Conservation (phyloP, 2,113 vertebrate genomes). For the Lichenostomus cassidix region DNA sequence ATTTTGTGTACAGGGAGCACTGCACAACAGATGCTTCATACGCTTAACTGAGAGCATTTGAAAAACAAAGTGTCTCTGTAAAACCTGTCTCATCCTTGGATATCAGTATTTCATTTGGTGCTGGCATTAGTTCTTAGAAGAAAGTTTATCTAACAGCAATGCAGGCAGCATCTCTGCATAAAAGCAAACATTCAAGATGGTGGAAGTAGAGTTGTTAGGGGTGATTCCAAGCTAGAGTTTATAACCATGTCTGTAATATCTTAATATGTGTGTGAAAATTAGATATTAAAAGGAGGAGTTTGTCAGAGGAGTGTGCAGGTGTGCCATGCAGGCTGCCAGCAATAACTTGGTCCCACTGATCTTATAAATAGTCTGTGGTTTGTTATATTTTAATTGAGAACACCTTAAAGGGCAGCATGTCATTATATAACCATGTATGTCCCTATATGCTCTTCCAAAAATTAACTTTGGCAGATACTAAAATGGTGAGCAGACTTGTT, state of each 20-base stretch:
- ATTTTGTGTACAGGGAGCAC: neutral
- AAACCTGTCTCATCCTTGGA: neutral
- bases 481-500: neutral
- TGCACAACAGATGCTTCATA: neutral
- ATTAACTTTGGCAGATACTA: neutral
- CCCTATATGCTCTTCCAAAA: neutral
- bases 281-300: neutral
- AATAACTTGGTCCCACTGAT: neutral
- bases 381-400: slow-evolving; percentile 1
- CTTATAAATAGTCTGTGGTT: neutral
- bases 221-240: neutral
- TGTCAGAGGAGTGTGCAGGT: neutral
- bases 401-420: neutral
- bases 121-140: neutral
- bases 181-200: neutral
- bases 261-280: neutral
- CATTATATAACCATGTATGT: neutral
- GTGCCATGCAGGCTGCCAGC: neutral
- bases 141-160: neutral
- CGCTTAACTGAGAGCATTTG: neutral
- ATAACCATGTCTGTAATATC: neutral
- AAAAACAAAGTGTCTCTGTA: neutral
- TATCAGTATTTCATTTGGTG: neutral
- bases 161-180: neutral
- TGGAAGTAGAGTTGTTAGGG: neutral